phyloP scores from a whole-genome alignment of 2,797 vertebrate genomes.

The Anguilla obscura region DNA sequence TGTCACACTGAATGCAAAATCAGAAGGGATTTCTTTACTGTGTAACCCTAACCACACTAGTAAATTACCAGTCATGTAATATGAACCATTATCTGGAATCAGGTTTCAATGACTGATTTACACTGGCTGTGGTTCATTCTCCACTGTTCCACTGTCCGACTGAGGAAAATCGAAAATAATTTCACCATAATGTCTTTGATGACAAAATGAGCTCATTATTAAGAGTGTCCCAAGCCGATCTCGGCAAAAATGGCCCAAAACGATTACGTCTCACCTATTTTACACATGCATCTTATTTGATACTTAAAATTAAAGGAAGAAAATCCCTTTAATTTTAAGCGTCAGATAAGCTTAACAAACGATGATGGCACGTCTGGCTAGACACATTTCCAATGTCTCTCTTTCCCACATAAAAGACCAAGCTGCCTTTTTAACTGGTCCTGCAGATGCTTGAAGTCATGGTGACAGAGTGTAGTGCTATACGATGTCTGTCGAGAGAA shows the following conservation, averaged over 20 bases:
- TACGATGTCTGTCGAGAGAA: not conserved
- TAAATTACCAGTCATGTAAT: not conserved
- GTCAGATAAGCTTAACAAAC: not conserved
- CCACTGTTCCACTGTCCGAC: not conserved
- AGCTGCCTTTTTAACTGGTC: constrained; percentile 1
- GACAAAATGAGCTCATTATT: not conserved
- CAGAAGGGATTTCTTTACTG: not conserved
- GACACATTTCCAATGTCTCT: not conserved
- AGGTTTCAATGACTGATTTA: not conserved
- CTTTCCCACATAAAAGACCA: not conserved
- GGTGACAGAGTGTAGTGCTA: not conserved
- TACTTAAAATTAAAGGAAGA: not conserved
- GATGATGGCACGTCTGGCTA: not conserved
- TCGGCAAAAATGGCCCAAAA: not conserved
- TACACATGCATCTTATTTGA: not conserved
- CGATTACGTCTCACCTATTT: not conserved
- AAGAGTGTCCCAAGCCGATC: not conserved
- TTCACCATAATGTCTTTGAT: not conserved
- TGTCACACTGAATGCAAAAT: not conserved
- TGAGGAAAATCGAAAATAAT: not conserved
- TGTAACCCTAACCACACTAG: not conserved
- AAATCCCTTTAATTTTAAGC: not conserved
- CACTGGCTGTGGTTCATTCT: not conserved
- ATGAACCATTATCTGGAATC: not conserved
- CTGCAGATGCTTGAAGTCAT: not conserved